Evolutionary conservation across 1,140 invertebrate genomes (phyloP).

Genomic region (Ceratitis capitata): DNA sequence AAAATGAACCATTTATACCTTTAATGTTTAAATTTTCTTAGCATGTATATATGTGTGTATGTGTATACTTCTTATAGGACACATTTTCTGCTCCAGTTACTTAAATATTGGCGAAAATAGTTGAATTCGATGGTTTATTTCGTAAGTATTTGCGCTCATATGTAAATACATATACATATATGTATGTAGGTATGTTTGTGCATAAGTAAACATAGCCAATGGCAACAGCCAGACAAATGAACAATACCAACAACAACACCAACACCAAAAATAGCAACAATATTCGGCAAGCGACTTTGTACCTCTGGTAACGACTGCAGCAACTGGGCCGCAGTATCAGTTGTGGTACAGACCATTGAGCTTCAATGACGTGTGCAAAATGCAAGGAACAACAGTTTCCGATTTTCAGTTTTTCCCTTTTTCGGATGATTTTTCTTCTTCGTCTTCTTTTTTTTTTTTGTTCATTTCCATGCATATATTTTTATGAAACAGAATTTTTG

Average conservation of each 20-base stretch:
- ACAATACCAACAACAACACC: background rate
- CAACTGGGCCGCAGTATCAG: conserved; percentile 32
- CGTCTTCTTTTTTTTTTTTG: no score
- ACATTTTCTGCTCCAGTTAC: background rate
- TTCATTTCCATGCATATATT: no score
- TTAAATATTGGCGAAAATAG: background rate
- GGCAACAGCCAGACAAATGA: no score
- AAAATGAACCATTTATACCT: no score
- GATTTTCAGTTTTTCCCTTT: background rate
- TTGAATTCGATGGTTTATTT: background rate
- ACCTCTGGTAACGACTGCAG: background rate
- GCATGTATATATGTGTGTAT: background rate
- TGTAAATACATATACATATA: background rate
- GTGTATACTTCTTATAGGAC: background rate
- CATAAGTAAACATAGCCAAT: background rate
- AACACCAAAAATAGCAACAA: background rate
- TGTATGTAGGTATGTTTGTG: background rate
- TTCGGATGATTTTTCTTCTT: background rate
- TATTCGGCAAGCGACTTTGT: background rate
- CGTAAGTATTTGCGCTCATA: no score
- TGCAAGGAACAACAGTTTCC: conserved; percentile 35
- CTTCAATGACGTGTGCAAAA: conserved; percentile 39
- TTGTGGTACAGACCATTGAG: conserved; percentile 37
- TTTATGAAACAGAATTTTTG: background rate
- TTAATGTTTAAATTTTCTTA: no score